Evolutionary conservation across 2,888 invertebrate genomes (phyloP).

Genomic region (Tryphoninae sp.): DNA sequence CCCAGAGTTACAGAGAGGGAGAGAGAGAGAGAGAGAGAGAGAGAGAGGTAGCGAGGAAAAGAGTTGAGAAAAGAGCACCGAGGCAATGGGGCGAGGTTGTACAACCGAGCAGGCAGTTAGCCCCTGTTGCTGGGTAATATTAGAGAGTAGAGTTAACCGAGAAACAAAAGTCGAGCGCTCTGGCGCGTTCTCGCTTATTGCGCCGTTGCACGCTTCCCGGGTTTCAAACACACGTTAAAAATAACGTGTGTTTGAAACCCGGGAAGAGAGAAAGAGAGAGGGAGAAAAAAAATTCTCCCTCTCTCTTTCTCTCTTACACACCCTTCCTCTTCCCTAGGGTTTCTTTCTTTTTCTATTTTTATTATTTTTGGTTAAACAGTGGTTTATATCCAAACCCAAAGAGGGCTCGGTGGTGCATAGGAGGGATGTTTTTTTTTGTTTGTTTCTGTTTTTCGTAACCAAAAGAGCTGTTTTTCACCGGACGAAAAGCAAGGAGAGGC

Average conservation of each 20-base stretch:
- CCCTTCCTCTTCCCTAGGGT: not conserved
- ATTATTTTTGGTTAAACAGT: constrained; percentile 49
- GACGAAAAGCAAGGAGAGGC: not conserved
- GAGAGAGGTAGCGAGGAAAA: not conserved
- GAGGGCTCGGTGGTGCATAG: constrained; percentile 10
- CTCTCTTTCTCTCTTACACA: no score
- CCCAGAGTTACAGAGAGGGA: not conserved
- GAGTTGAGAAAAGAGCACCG: constrained; percentile 21
- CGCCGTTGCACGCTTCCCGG: constrained; percentile 56
- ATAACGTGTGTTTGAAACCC: no score
- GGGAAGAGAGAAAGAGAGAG: no score
- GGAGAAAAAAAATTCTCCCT: no score
- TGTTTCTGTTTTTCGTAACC: not conserved
- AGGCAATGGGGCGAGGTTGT: constrained; percentile 26
- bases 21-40: not conserved
- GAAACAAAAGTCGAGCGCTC: constrained; percentile 43
- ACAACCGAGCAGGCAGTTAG: constrained; percentile 26
- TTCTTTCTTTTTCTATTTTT: not conserved
- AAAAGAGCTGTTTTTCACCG: constrained; percentile 6
- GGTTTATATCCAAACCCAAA: constrained; percentile 29
- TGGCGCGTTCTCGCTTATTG: constrained; percentile 53
- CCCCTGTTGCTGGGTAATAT: constrained; percentile 46
- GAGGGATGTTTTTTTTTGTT: not conserved
- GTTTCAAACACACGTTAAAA: constrained; percentile 1
- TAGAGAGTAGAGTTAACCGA: constrained; percentile 50